A percentile compares a stretch with the other conserved stretches of the same genome.
phyloP scores from a whole-genome alignment of 2,113 vertebrate species.

The Phalacrocorax pelagicus region DNA sequence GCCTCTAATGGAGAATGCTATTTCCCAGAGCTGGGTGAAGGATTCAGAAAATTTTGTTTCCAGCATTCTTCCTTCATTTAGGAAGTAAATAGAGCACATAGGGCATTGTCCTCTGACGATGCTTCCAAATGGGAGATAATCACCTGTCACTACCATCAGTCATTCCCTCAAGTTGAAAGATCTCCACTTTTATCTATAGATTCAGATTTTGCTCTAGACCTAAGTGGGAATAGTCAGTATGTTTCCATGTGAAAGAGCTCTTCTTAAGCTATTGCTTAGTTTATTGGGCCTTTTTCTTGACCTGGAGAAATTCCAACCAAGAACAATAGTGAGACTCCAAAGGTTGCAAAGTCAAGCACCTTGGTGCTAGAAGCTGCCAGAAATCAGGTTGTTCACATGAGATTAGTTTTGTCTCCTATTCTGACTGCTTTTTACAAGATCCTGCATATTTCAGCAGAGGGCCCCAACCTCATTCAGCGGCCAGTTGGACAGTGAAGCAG shows the following conservation, averaged over 20 bases:
- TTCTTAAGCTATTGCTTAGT: neutral
- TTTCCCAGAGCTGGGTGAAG: neutral
- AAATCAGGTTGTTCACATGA: neutral
- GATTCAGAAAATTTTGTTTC: neutral
- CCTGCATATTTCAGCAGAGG: neutral
- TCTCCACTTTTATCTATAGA: neutral
- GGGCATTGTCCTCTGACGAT: neutral
- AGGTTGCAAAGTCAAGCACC: slow-evolving; percentile 4
- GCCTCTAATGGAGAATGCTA: neutral
- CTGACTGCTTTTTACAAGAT: slow-evolving; percentile 19
- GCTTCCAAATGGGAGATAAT: neutral
- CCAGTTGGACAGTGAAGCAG: neutral
- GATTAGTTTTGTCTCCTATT: neutral
- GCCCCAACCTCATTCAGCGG: neutral
- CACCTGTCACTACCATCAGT: neutral
- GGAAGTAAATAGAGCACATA: neutral
- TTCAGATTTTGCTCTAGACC: neutral
- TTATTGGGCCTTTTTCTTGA: neutral
- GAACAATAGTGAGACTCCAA: neutral
- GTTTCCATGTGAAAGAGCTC: neutral
- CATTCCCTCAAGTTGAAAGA: neutral
- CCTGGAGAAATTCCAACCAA: slow-evolving; percentile 11
- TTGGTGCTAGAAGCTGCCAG: neutral
- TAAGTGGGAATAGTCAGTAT: neutral
- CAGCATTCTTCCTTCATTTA: neutral